These are phyloP conservation scores for Hycleus cichorii DNA, from an alignment of 1,140 invertebrate genomes.

Conservation along the genomic window DNA sequence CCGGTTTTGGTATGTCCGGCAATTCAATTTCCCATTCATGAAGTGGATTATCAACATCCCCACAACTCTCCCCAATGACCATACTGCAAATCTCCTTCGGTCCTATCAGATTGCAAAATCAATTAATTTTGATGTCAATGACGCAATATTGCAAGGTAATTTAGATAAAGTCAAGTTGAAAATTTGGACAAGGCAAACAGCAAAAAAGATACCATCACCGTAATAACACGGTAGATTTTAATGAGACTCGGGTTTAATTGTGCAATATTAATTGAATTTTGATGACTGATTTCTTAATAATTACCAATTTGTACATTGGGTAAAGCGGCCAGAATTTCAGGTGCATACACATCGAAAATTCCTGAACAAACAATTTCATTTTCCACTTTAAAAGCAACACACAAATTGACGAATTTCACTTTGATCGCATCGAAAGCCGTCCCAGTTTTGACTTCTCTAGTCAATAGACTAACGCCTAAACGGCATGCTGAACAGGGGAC, in stretches of 20 bases:
- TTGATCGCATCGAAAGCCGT: slow-evolving; percentile 26
- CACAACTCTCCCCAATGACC: slow-evolving; percentile 32
- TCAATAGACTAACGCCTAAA: slow-evolving; percentile 31
- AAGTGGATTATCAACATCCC: slow-evolving; percentile 19
- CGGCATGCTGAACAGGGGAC: slow-evolving; percentile 30
- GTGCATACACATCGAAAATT: slow-evolving; percentile 34
- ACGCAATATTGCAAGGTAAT: neutral
- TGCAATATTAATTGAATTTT: neutral
- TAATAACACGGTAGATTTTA: neutral
- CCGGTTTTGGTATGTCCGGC: slow-evolving; percentile 26
- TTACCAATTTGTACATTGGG: slow-evolving; percentile 29
- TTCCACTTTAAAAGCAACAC: slow-evolving; percentile 34
- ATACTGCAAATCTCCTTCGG: slow-evolving; percentile 32
- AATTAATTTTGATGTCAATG: neutral
- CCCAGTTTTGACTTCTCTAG: slow-evolving; percentile 24
- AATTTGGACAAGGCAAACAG: neutral
- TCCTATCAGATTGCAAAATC: slow-evolving; percentile 24
- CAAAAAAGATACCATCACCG: neutral
- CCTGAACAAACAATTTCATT: slow-evolving; percentile 31
- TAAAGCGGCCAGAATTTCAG: slow-evolving; percentile 31
- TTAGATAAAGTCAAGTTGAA: neutral
- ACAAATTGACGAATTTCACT: slow-evolving; percentile 31
- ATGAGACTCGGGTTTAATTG: neutral
- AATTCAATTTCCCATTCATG: slow-evolving; percentile 34
- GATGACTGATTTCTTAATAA: neutral